Percentiles rank a stretch among this genome's conserved stretches.
Evolutionary conservation across 1,140 invertebrate species (phyloP).

Genomic region (Thaumatotibia leucotreta): DNA sequence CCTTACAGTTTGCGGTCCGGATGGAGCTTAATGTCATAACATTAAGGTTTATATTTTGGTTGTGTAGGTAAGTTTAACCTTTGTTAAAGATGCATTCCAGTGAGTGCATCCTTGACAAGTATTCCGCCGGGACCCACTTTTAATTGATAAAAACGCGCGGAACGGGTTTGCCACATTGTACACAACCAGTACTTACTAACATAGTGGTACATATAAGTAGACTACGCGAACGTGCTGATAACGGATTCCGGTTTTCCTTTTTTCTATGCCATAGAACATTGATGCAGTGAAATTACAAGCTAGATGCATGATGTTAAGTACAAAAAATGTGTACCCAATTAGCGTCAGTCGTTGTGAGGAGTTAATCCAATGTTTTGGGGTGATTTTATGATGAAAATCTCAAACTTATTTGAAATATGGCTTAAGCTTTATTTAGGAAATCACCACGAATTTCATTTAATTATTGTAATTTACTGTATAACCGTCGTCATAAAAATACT

Average conservation of each 20-base stretch:
- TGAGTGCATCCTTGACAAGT: constrained; percentile 12
- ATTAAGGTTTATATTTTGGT: neutral
- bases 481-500: too few species aligned
- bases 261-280: too few species aligned
- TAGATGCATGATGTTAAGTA: too few species aligned
- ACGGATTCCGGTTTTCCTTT: neutral
- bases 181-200: neutral
- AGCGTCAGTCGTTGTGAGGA: too few species aligned
- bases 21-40: neutral
- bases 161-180: neutral
- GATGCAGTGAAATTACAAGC: too few species aligned
- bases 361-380: too few species aligned
- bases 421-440: too few species aligned
- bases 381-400: too few species aligned
- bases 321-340: too few species aligned
- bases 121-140: constrained; percentile 8
- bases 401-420: too few species aligned
- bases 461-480: too few species aligned
- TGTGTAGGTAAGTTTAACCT: neutral
- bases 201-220: neutral
- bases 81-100: neutral
- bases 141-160: constrained; percentile 7
- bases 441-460: too few species aligned
- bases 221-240: neutral
- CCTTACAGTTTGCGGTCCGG: neutral